Evolutionary conservation across 2,113 vertebrate species (phyloP).

Genomic region (Syngnathus typhle): DNA sequence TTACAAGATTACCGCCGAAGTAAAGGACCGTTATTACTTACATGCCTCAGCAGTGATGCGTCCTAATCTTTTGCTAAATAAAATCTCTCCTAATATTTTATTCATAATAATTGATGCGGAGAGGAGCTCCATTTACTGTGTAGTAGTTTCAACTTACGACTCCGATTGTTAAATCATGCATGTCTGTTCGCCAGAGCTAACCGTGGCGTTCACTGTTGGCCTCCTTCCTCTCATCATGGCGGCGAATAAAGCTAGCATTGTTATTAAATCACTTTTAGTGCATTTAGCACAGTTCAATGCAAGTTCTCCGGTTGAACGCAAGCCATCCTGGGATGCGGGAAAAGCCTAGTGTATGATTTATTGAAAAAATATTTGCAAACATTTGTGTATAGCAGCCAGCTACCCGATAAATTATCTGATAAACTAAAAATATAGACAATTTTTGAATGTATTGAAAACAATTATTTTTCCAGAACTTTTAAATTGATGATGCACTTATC

Average conservation of each 20-base stretch:
- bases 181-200: slow-evolving; percentile 29
- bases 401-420: not conserved
- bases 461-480: slow-evolving; percentile 27
- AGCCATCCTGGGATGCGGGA: not conserved
- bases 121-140: slow-evolving; percentile 54
- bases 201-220: slow-evolving; percentile 18
- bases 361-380: too few relatives aligned
- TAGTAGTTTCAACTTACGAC: slow-evolving; percentile 44
- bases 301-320: not conserved
- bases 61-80: slow-evolving; percentile 49
- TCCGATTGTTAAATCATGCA: slow-evolving; percentile 40
- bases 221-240: slow-evolving; percentile 13
- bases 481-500: slow-evolving; percentile 49
- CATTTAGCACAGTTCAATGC: not conserved
- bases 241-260: slow-evolving; percentile 30
- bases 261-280: slow-evolving; percentile 2
- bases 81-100: slow-evolving; percentile 67
- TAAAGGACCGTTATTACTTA: slow-evolving; percentile 56
- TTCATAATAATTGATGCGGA: slow-evolving; percentile 63
- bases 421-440: not conserved
- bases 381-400: not conserved
- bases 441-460: not conserved
- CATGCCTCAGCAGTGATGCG: slow-evolving; percentile 41
- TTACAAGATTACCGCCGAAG: slow-evolving; percentile 36
- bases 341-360: not conserved